Evolutionary conservation across 2,113 vertebrate species (phyloP).

Genomic region (Eleginops maclovinus): DNA sequence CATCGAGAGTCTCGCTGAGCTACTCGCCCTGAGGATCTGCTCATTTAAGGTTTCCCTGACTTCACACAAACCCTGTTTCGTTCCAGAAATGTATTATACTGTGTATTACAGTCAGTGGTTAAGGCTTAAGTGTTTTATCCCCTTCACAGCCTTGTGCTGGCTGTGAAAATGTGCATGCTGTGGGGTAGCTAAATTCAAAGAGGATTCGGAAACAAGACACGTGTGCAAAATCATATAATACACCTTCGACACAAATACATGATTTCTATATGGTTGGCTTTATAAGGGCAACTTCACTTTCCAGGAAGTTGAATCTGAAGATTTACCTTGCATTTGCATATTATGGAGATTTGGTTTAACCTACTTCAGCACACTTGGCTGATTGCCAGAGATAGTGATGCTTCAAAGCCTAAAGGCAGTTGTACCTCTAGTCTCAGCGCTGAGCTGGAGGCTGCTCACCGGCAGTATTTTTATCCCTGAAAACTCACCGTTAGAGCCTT

Average conservation of each 20-base stretch:
- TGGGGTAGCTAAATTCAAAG: constrained; percentile 15
- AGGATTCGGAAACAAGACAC: constrained; percentile 18
- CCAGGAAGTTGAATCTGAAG: constrained; percentile 44
- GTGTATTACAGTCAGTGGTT: constrained; percentile 35
- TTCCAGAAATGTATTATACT: constrained; percentile 42
- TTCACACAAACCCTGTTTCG: constrained; percentile 49
- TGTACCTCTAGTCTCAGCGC: constrained; percentile 57
- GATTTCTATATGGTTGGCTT: background rate
- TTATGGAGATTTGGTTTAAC: constrained; percentile 68
- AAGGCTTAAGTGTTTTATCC: constrained; percentile 36
- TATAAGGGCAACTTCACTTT: constrained; percentile 28
- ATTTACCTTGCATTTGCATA: constrained; percentile 60
- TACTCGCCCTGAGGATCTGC: constrained; percentile 60
- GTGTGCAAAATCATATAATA: background rate
- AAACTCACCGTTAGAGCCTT: constrained; percentile 65
- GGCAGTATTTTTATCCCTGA: constrained; percentile 75
- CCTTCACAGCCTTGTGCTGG: constrained; percentile 15
- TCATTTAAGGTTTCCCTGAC: constrained; percentile 70
- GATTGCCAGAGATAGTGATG: constrained; percentile 71
- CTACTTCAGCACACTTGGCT: constrained; percentile 63
- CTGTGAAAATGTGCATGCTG: constrained; percentile 15
- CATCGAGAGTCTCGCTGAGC: constrained; percentile 53
- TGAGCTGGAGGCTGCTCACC: constrained; percentile 70
- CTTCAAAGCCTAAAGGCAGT: constrained; percentile 67
- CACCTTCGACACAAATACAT: background rate